These are phyloP conservation scores for Malurus cyaneus DNA, from an alignment of 2,113 vertebrate genomes.

Conservation along the genomic window DNA sequence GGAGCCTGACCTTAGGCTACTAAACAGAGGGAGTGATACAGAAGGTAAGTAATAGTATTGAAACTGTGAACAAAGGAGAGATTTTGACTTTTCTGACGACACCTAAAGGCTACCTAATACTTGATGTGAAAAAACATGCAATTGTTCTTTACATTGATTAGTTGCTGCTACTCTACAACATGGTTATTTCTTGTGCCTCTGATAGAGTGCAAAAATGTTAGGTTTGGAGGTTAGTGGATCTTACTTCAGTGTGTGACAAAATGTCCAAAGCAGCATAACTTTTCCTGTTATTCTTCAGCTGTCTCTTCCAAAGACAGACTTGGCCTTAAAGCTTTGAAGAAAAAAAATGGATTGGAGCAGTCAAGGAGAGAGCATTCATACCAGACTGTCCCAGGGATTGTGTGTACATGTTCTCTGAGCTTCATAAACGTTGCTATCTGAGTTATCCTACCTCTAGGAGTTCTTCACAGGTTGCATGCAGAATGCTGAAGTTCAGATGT, in stretches of 20 bases:
- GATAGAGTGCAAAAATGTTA: not conserved
- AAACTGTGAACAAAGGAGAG: not conserved
- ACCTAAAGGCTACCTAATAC: not conserved
- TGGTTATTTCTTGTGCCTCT: not conserved
- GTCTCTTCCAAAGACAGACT: not conserved
- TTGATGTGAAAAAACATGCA: not conserved
- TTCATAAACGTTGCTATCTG: not conserved
- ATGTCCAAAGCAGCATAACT: not conserved
- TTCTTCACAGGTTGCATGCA: not conserved
- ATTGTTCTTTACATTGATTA: not conserved
- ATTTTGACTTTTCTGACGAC: not conserved
- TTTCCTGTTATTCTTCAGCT: not conserved
- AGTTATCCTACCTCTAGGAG: not conserved
- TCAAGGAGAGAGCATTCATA: not conserved
- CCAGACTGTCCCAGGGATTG: rapidly evolving
- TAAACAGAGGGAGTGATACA: not conserved
- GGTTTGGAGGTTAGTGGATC: not conserved
- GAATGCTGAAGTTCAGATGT: not conserved
- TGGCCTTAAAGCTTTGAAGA: not conserved
- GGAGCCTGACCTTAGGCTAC: not conserved
- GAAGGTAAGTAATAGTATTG: not conserved
- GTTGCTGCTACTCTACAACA: not conserved
- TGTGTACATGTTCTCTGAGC: not conserved
- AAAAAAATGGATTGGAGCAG: not conserved
- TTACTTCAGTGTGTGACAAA: not conserved